Evolutionary conservation across 2,888 invertebrate genomes (phyloP).

Genomic region (Drosophila nr. fundita): DNA sequence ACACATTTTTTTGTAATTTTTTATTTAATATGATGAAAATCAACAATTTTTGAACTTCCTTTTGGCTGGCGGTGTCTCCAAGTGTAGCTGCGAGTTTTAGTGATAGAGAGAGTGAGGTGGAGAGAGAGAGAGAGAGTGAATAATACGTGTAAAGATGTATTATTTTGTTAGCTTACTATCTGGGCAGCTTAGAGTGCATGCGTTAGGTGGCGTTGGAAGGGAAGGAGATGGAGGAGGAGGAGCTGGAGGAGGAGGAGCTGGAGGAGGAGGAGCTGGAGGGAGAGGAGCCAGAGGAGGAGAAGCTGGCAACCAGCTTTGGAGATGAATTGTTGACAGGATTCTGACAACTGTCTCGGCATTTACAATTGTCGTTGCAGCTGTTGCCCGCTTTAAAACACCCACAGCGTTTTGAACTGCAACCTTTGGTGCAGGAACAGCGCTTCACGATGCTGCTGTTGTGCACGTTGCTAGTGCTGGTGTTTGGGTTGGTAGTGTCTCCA

Average conservation of each 20-base stretch:
- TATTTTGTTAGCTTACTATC: not conserved
- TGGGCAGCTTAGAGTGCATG: no score
- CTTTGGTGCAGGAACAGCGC: not conserved
- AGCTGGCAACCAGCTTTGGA: not conserved
- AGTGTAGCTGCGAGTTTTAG: not conserved
- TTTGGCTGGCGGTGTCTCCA: not conserved
- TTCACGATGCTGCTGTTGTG: not conserved
- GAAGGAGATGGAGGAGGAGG: not conserved
- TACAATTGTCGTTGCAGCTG: not conserved
- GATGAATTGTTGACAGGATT: not conserved
- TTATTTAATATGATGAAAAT: not conserved
- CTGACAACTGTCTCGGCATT: not conserved
- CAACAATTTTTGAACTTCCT: not conserved
- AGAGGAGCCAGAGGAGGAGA: not conserved
- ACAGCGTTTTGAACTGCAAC: constrained; percentile 4
- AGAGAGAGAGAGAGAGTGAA: not conserved
- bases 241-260: not conserved
- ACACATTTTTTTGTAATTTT: not conserved
- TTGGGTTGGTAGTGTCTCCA: not conserved
- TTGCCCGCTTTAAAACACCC: not conserved
- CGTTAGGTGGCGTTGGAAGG: no score
- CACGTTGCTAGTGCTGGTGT: not conserved
- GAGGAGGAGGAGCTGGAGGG: not conserved
- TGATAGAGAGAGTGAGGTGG: not conserved
- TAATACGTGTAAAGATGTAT: not conserved